Evolutionary conservation across 23 tunicate genomes (phyloP).

Genomic region (Botrylloides violaceus): DNA sequence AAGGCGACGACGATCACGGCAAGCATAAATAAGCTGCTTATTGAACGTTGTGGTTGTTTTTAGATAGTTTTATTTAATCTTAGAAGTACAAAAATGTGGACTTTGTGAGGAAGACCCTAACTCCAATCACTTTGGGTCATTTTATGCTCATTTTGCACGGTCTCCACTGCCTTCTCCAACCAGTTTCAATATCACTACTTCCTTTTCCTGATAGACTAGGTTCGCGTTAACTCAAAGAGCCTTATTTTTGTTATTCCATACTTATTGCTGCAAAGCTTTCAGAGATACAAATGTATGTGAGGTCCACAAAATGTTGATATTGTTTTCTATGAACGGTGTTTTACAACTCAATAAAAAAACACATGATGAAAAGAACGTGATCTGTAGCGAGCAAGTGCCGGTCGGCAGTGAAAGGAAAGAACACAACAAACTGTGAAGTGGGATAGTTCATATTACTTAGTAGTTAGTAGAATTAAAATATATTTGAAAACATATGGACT

Average conservation of each 20-base stretch:
- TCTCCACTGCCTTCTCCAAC: background rate
- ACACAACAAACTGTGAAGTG: too few species aligned
- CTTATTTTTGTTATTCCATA: background rate
- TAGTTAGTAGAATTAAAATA: background rate
- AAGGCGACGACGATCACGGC: background rate
- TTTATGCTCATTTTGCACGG: background rate
- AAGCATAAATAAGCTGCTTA: background rate
- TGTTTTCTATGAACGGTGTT: background rate
- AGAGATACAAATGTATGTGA: background rate
- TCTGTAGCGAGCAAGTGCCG: too few species aligned
- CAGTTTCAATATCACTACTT: background rate
- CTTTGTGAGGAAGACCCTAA: too few species aligned
- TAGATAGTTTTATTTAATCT: too few species aligned
- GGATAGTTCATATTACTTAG: too few species aligned
- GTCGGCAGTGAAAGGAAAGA: too few species aligned
- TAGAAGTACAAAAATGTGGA: too few species aligned
- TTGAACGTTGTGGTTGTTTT: too few species aligned
- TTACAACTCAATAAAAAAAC: background rate
- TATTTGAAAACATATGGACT: conserved; percentile 29
- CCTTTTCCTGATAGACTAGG: background rate
- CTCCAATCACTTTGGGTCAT: too few species aligned
- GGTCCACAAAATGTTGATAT: background rate
- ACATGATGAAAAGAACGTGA: too few species aligned
- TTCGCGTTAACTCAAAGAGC: background rate
- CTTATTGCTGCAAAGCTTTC: background rate